These are phyloP conservation scores for Thomomys bottae DNA, from an alignment of 2,113 vertebrate genomes.

Conservation along the genomic window DNA sequence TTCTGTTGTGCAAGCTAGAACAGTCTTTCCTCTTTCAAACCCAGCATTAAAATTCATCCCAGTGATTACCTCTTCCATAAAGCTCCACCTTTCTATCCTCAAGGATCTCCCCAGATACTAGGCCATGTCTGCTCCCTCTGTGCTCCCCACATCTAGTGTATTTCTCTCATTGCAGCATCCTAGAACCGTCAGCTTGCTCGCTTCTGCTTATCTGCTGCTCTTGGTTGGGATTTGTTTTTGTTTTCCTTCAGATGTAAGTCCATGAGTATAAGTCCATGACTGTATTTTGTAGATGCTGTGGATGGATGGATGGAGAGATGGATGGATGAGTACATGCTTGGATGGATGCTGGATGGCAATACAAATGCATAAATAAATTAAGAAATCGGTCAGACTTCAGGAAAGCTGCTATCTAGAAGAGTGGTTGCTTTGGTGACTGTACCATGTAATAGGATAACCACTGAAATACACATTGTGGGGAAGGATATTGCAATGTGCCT, in stretches of 20 bases:
- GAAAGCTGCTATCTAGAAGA: background rate
- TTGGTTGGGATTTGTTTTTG: background rate
- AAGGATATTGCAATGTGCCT: background rate
- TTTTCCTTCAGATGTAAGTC: background rate
- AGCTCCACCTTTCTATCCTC: background rate
- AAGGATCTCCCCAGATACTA: background rate
- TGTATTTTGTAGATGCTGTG: background rate
- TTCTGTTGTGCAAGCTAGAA: background rate
- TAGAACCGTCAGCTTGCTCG: background rate
- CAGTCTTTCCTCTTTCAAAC: background rate
- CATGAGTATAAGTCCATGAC: fast-evolving
- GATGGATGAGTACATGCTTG: background rate
- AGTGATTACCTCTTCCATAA: background rate
- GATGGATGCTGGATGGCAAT: background rate
- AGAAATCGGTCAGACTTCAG: background rate
- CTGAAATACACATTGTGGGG: background rate
- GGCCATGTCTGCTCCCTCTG: background rate
- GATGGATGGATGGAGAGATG: background rate
- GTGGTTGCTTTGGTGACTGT: background rate
- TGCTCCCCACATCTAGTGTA: background rate
- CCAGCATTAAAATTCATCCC: background rate
- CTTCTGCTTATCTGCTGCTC: background rate
- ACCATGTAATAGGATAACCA: background rate
- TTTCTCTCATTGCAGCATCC: background rate
- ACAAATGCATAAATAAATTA: background rate